Evolutionary conservation across 1,140 invertebrate species (phyloP), one percentile per base, ranked within the genome.

Genomic region (Helicoverpa armigera): DNA sequence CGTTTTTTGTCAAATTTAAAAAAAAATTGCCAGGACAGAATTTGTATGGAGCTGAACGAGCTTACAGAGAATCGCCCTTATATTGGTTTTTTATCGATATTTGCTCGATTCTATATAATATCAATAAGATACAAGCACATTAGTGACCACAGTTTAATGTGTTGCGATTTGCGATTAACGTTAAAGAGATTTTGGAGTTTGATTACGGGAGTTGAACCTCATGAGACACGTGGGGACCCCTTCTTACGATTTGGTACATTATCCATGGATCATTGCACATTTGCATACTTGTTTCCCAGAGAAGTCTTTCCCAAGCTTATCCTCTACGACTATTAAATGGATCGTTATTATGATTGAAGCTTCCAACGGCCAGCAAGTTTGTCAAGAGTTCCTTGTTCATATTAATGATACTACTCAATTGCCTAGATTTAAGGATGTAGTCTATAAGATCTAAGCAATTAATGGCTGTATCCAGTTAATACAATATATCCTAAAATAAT

Each of bases 121-220:
- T 75, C 73, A 75, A 75, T 75, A 75, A 60, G 56, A 35, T 75
- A 75, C 16, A 61, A 18, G n/a, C 16, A 18, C 31, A 48, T 75
- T 61, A 61, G 73, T 7, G 18, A 3, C 35, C 23, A 53, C n/a
- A 23, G 50, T 72, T 75, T 63, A 50, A 75, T 75, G 43, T 50
- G 56, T 61, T 61, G 18, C 31, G 18, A 53, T 51, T 43, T 43
- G 12, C 23, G 10, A 14, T 61, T 61, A 12, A 35, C 16, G 16
- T 29, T 60, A 16, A 50, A 31, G 43, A 75, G 70, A 54, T 73
- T 73, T 56, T 65, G 1, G 63, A 2, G 29, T 35, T 73, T 54
- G 23, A 54, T 73, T 56, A 43, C 16, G 13, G 13, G 29, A 9
- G 3, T 14, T 43, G 35, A 9, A 48, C 61, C 7, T 7, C 35